Percentiles rank a stretch among this genome's conserved stretches.
These are phyloP conservation scores for Parelbella ahira DNA, from an alignment of 2,888 invertebrate species.

Conservation along the genomic window DNA sequence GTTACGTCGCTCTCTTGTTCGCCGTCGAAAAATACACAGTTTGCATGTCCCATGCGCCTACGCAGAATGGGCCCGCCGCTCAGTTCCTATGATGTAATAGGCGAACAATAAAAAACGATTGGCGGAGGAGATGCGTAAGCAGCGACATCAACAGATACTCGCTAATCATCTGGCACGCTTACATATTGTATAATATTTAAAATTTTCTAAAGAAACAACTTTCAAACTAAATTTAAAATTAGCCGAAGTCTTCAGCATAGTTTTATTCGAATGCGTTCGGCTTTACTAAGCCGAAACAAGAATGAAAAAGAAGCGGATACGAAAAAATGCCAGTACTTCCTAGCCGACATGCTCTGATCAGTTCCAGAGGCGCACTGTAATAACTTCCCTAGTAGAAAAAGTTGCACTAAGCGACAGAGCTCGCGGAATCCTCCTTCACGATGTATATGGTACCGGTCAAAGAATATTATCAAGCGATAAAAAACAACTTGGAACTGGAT, in stretches of 20 bases:
- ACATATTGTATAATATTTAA: constrained; percentile 42
- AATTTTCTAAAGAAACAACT: neutral
- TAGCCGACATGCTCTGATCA: constrained; percentile 46
- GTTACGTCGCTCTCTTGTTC: constrained; percentile 48
- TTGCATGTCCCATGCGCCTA: constrained; percentile 74
- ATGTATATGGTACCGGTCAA: constrained; percentile 36
- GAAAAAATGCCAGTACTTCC: constrained; percentile 53
- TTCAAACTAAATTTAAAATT: constrained; percentile 1
- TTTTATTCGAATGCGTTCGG: constrained; percentile 38
- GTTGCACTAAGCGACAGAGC: constrained; percentile 40
- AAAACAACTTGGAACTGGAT: constrained; percentile 7
- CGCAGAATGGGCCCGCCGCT: constrained; percentile 58
- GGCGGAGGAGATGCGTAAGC: constrained; percentile 68
- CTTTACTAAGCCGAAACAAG: constrained; percentile 42
- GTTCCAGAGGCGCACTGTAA: constrained; percentile 52
- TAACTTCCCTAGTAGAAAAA: constrained; percentile 57
- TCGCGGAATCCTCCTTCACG: constrained; percentile 42
- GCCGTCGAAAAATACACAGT: constrained; percentile 56
- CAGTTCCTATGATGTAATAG: constrained; percentile 66
- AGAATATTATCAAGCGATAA: constrained; percentile 16
- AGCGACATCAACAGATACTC: constrained; percentile 47
- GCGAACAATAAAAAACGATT: constrained; percentile 56
- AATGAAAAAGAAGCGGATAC: constrained; percentile 40
- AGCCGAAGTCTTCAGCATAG: constrained; percentile 27
- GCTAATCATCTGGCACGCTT: constrained; percentile 45